Base-by-base conservation (phyloP, 2,888 invertebrate species). In the Halictus quadricinctus region DNA sequence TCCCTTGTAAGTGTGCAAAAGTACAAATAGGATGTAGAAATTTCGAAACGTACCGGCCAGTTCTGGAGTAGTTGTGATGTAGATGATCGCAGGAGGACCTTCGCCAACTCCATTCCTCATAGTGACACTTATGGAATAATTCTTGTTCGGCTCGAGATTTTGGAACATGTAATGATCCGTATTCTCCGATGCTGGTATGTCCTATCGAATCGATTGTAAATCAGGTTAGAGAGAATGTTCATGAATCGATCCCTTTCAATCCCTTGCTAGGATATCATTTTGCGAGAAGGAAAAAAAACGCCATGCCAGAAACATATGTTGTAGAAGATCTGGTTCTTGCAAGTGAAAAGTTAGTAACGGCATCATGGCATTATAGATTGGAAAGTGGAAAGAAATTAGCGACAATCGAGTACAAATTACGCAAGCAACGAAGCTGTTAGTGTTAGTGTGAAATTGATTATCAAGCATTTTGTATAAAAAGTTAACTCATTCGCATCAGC, bases 31-130 rank as follows among this genome's bases (percentile, higher is more conserved):
- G 10, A 58, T 0, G 15, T n/a, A 7, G 18, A 29, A 21, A 48
- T 5, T 18, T 48, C 12, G 12, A 0, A 79, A 90, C 95, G 94
- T 95, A 97, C 97, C 96, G 90, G 95, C 95, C 69, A 96, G 96
- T 94, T 96, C 95, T 13, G 96, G 95, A 3, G 97, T 96, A 0
- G 98, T 98, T 8, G 96, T 96, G 21, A 97, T 96, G 78, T 95
- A 95, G 15, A 96, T 96, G 78, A 95, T 95, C 0, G 97, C 96
- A 8, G 96, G 95, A 0, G 98, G 98, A 4, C 98, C 98, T 91
- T 97, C 96, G 4, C 98, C 98, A 50, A 96, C 96, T 2, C 96
- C 96, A 93, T 98, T 98, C 88, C 97, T 95, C 97, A 98, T 98
- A 4, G 97, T 96, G 41, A 98, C 96, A 21, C 97, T 96, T n/a